Base-by-base conservation (phyloP, 2,113 vertebrate genomes). In the Brachyhypopomus gauderio region DNA sequence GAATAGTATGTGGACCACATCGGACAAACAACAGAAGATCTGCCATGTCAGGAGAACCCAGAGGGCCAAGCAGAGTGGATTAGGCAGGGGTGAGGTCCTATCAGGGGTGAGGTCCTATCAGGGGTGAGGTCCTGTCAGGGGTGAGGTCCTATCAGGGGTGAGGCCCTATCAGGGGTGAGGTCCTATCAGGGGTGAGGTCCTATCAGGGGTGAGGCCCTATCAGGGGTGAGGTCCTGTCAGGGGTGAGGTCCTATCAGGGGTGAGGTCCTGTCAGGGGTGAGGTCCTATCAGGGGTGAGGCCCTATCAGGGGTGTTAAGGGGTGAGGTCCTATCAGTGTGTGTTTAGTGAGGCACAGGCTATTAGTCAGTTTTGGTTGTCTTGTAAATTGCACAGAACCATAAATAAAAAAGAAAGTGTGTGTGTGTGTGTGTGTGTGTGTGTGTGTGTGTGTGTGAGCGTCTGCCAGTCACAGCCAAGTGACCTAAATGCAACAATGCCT, bases 21-120 rank as follows among this genome's bases (percentile, higher is more conserved):
- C 59, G 75, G 73, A 90, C 92, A 88, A 82, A 91, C 90, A 89
- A 34, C 67, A 59, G 78, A 84, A 76, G 78, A 85, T 72, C 72
- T 58, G 20, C 72, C 80, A 79, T 79, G 82, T 85, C 76, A 76
- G 78, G 56, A 85, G 83, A 79, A 81, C 81, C 87, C 74, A 73
- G 2, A 79, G 84, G 87, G 52, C 81, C 62, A 73, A 75, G 79
- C 19, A 66, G 76, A 76, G 73, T 83, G 62, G 84, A 64, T 82
- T 83, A 78, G 19, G 80, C 48, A 20, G 69, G 62, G 69, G 62
- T 52, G 77, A 58, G 64, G 80, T 23, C 4, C 70, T 66, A n/a
- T 20, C 9, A 30, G 30, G 30, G 30, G 30, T 30, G 30, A 30
- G 30, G 30, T 30, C 30, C 30, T 30, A 2, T 30, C 30, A 30